Base-by-base conservation (phyloP, 2,888 invertebrate genomes). In the Monochamus alternatus region DNA sequence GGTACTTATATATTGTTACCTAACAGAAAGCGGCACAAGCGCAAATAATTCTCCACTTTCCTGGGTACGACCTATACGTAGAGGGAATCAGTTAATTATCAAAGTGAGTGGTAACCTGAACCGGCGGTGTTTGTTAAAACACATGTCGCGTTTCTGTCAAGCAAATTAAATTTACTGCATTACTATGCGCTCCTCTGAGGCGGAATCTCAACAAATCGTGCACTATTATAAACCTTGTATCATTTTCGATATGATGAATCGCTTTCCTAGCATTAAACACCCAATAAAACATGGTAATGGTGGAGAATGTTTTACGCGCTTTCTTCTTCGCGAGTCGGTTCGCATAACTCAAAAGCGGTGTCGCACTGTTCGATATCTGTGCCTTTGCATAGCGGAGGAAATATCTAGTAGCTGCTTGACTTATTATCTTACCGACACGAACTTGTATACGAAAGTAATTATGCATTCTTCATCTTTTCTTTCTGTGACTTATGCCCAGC, bases 261-360 rank as follows among this genome's bases (percentile, higher is more conserved):
- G 52, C 73, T 10, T 52, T 30, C 43, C 58, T 47, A 52, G 59
- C 52, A 65, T 70, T 65, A 70, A 70, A 75, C 59, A 71, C 60
- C 55, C 65, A 65, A 75, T 75, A 75, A 70, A 75, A 70, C 69
- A 59, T 32, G 63, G 65, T 75, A 75, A 75, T 75, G 60, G 58
- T 47, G 32, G 66, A 63, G 32, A 64, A 68, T 52, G 44, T 43
- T 64, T 55, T 73, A 66, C 73, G 65, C 10, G 66, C 43, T 66
- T 59, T 73, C 73, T 59, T 58, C 73, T 22, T 69, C 22, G 8
- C 14, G 59, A 51, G 31, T 52, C 3, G 9, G 32, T 52, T 58
- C 59, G 7, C 51, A 59, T 69, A 44, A 59, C 58, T 69, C 58
- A 68, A 69, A 69, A n/a, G 60, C 30, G 32, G 30, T 69, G 69